A percentile compares a stretch with the other conserved stretches of the same genome.
Conservation (phyloP, 2,797 vertebrate species). For the Leucoraja ocellata region DNA sequence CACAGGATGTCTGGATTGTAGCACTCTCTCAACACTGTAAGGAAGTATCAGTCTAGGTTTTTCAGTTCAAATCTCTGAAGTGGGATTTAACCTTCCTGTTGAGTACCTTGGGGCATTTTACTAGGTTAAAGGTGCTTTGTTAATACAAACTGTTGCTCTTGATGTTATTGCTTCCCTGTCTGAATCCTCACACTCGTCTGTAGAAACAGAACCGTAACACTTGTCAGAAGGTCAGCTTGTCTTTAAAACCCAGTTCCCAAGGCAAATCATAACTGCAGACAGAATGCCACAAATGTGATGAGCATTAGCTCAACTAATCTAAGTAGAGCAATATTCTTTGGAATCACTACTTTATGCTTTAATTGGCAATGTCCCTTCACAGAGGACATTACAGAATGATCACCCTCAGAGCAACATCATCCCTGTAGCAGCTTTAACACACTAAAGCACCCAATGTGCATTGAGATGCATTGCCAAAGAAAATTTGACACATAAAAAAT, state of each 20-base stretch:
- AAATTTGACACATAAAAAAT: no score
- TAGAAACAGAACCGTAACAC: neutral
- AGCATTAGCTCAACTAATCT: neutral
- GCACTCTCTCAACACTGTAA: neutral
- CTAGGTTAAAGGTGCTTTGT: no score
- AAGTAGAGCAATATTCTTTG: neutral
- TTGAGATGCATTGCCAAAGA: no score
- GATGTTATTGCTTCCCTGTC: no score
- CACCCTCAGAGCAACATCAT: neutral
- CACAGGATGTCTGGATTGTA: no score
- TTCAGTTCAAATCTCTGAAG: neutral
- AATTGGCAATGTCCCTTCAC: neutral
- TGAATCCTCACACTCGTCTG: neutral
- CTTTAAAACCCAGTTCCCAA: no score
- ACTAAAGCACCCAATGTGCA: no score
- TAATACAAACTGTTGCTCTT: no score
- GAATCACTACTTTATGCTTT: neutral
- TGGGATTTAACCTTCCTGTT: no score
- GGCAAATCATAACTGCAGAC: neutral
- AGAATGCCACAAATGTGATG: neutral
- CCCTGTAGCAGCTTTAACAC: neutral
- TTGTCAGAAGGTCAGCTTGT: no score
- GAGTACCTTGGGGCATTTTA: no score
- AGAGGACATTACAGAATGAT: neutral
- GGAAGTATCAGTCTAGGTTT: neutral